A percentile compares a stretch with the other conserved stretches of the same genome.
Conservation (phyloP, 2,888 invertebrate genomes). For the Dendrolimus houi region DNA sequence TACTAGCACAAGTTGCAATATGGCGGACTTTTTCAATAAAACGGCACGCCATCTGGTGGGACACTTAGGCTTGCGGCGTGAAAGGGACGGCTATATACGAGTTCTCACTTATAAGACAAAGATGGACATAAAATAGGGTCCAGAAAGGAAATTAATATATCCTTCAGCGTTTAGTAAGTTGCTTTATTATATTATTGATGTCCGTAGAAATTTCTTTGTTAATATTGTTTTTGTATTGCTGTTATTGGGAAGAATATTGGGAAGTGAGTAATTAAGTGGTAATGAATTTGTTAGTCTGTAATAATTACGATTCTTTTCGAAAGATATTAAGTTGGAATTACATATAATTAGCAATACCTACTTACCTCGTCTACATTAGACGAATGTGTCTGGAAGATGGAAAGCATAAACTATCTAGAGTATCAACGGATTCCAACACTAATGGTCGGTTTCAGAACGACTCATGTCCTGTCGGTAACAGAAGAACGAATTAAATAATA, state of each 20-base stretch:
- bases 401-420: no score
- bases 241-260: neutral
- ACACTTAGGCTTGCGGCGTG: constrained; percentile 67
- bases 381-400: no score
- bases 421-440: no score
- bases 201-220: neutral
- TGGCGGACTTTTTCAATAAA: constrained; percentile 74
- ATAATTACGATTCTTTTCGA: no score
- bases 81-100: constrained; percentile 31
- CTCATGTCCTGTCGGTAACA: no score
- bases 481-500: no score
- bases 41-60: constrained; percentile 61
- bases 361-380: no score
- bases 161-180: constrained; percentile 25
- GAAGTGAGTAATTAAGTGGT: neutral
- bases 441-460: no score
- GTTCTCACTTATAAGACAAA: constrained; percentile 21
- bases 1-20: constrained; percentile 62
- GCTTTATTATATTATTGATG: neutral
- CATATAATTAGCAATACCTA: no score
- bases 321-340: no score
- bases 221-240: neutral
- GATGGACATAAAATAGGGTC: constrained; percentile 37
- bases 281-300: no score
- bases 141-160: constrained; percentile 67